These are phyloP conservation scores for Polyommatus iphigenia DNA, from an alignment of 2,888 invertebrate genomes.

Conservation along the genomic window DNA sequence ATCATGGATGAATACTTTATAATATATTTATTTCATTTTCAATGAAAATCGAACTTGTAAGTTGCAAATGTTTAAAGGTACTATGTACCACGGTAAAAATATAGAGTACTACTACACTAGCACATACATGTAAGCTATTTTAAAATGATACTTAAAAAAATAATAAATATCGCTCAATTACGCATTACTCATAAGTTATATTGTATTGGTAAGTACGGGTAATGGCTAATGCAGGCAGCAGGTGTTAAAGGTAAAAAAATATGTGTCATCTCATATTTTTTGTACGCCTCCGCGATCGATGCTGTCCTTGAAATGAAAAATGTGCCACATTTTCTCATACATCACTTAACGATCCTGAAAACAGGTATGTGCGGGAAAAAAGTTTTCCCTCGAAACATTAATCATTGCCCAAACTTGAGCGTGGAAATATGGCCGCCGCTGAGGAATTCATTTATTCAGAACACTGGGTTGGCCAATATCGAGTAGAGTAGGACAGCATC, in stretches of 20 bases:
- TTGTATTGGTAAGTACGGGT: no score
- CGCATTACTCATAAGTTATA: no score
- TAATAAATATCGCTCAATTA: no score
- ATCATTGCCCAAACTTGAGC: slow-evolving; percentile 55
- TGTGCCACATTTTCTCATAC: slow-evolving; percentile 14
- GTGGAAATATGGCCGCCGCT: slow-evolving; percentile 32
- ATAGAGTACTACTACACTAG: no score
- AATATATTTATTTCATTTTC: no score
- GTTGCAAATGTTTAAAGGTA: no score
- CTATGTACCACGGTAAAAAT: no score
- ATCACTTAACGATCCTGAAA: slow-evolving; percentile 28
- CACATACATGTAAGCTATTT: no score
- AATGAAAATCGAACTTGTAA: no score
- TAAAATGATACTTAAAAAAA: no score
- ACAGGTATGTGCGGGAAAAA: slow-evolving; percentile 31
- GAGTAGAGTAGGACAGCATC: background rate
- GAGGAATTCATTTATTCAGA: slow-evolving; percentile 1
- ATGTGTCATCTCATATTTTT: background rate
- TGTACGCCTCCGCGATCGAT: background rate
- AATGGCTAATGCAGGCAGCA: no score
- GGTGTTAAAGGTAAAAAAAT: background rate
- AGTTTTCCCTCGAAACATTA: slow-evolving; percentile 48
- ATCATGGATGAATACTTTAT: no score
- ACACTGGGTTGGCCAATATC: background rate
- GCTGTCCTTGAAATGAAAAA: slow-evolving; percentile 39